Evolutionary conservation across 2,797 vertebrate species (phyloP).

Genomic region (Schizopygopsis pylzovi): DNA sequence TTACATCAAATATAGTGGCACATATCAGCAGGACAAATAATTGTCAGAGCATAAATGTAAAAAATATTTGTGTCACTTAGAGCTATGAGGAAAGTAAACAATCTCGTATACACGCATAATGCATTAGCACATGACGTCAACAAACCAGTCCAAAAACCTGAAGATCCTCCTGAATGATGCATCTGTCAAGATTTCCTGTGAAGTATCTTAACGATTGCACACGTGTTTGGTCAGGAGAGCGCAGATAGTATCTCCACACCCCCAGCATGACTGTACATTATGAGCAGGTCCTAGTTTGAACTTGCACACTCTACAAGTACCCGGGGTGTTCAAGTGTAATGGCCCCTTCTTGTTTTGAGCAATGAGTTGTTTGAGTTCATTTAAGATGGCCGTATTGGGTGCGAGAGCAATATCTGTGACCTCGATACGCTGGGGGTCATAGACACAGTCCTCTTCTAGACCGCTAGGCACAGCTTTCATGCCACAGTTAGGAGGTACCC

Average conservation of each 20-base stretch:
- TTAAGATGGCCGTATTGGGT: constrained; percentile 34
- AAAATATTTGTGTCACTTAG: neutral
- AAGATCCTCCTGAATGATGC: neutral
- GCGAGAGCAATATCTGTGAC: constrained; percentile 67
- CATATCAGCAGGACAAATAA: neutral
- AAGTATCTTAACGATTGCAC: constrained; percentile 5
- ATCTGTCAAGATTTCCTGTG: neutral
- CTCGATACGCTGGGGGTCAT: constrained; percentile 71
- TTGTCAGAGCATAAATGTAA: neutral
- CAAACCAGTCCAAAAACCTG: neutral
- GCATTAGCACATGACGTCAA: no score
- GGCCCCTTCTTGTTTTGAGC: neutral
- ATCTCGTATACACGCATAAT: neutral
- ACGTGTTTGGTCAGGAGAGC: constrained; percentile 57
- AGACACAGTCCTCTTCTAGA: constrained; percentile 77
- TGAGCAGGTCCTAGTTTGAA: constrained; percentile 55
- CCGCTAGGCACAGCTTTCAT: constrained; percentile 75
- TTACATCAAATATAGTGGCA: neutral
- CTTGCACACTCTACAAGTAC: constrained; percentile 69
- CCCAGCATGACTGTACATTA: constrained; percentile 59
- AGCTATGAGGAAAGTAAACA: neutral
- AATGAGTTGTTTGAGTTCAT: constrained; percentile 67
- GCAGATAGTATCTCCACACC: constrained; percentile 59
- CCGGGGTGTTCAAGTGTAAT: neutral
- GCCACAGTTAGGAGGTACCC: constrained; percentile 78